These are phyloP conservation scores for Drosophila acutilabella DNA, from an alignment of 2,888 invertebrate species.

Conservation along the genomic window DNA sequence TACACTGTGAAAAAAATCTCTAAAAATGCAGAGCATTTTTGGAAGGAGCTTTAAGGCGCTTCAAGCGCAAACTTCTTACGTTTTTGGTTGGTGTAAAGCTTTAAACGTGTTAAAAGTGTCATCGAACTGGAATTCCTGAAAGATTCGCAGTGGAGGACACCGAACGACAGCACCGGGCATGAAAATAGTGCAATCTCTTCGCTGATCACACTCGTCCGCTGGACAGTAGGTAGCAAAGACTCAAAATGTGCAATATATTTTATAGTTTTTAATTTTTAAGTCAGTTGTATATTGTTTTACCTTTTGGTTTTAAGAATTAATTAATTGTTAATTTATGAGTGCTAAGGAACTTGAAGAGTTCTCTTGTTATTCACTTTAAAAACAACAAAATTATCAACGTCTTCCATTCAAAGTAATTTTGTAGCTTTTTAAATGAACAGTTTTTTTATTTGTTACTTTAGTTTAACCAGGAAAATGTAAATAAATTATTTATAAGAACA, in stretches of 20 bases:
- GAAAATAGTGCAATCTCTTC: constrained; percentile 69
- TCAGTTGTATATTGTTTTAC: not conserved
- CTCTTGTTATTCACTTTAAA: not conserved
- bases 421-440: not conserved
- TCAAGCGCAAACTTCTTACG: constrained; percentile 47
- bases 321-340: not conserved
- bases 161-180: constrained; percentile 65
- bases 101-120: constrained; percentile 41
- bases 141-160: constrained; percentile 8
- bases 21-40: constrained; percentile 6
- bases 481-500: constrained; percentile 14
- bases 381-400: constrained; percentile 22
- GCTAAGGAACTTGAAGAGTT: not conserved
- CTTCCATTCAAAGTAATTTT: constrained; percentile 12
- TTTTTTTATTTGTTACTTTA: constrained; percentile 1
- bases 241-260: constrained; percentile 32
- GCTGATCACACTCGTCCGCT: not conserved
- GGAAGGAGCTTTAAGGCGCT: constrained; percentile 70
- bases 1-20: constrained; percentile 14
- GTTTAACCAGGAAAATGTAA: constrained; percentile 14
- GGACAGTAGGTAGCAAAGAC: constrained; percentile 6
- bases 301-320: not conserved
- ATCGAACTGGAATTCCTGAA: not conserved
- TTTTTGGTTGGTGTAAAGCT: constrained; percentile 54
- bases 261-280: constrained; percentile 18